Percentiles rank a stretch among this genome's conserved stretches.
Conservation (phyloP, 1,140 invertebrate genomes). For the Drosophila pseudoobscura region DNA sequence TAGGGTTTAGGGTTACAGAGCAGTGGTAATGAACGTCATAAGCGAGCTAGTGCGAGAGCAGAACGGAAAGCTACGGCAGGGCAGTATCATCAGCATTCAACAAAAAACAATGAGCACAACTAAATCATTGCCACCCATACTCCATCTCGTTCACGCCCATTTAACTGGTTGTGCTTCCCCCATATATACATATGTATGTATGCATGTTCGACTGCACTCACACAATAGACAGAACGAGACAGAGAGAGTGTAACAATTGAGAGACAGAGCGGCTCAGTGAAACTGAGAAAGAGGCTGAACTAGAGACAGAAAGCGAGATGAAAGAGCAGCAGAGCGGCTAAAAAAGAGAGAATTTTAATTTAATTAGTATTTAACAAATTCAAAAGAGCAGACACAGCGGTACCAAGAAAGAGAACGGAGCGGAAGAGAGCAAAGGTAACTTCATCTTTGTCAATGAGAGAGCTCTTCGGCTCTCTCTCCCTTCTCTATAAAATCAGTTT, state of each 20-base stretch:
- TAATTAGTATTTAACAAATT: constrained; percentile 31
- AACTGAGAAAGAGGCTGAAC: constrained; percentile 19
- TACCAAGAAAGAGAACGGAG: constrained; percentile 5
- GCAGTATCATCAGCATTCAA: constrained; percentile 39
- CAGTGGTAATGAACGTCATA: constrained; percentile 47
- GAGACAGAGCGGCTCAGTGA: not conserved
- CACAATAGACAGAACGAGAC: too few relatives aligned
- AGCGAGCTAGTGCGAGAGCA: constrained; percentile 41
- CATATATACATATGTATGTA: not conserved
- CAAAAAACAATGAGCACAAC: constrained; percentile 66
- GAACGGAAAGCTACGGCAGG: constrained; percentile 44
- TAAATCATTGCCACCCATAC: constrained; percentile 68
- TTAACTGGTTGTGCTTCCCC: constrained; percentile 9
- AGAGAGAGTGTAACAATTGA: too few relatives aligned
- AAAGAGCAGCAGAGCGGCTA: constrained; percentile 1
- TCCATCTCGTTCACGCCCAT: constrained; percentile 57
- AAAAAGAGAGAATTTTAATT: constrained; percentile 30
- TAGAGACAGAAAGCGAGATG: not conserved
- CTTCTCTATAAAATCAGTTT: constrained; percentile 15
- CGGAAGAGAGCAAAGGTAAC: not conserved
- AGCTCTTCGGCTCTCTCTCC: not conserved
- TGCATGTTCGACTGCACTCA: not conserved
- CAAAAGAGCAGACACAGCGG: constrained; percentile 7
- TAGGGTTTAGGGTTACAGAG: constrained; percentile 48
- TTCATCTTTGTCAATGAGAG: constrained; percentile 7